These are phyloP conservation scores for Melopsittacus undulatus DNA, from an alignment of 2,797 vertebrate genomes.

Conservation along the genomic window DNA sequence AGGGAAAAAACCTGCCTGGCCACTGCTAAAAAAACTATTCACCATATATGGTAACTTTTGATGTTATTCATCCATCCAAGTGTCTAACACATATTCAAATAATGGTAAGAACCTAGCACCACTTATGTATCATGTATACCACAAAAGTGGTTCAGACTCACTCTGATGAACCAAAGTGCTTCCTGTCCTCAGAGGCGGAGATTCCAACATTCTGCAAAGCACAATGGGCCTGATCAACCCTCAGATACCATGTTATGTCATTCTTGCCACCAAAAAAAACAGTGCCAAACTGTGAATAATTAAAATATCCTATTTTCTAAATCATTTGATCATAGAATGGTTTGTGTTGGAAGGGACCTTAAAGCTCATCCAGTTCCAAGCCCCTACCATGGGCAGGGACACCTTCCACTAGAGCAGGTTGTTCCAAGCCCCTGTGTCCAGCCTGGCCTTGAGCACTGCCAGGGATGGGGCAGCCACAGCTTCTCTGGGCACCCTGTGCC, in stretches of 20 bases:
- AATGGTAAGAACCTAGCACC: not conserved
- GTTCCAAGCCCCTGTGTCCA: not conserved
- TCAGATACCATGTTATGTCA: not conserved
- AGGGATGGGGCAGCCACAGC: not conserved
- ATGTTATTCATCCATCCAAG: not conserved
- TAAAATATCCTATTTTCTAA: not conserved
- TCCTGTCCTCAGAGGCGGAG: not conserved
- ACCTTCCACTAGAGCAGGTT: rapidly evolving
- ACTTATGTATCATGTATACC: rapidly evolving
- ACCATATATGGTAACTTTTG: not conserved
- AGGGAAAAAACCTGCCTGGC: not conserved
- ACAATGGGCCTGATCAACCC: not conserved
- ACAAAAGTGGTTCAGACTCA: not conserved
- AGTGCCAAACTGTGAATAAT: not conserved
- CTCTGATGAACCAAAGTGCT: not conserved
- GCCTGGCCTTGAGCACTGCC: not conserved
- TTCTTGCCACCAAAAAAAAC: not conserved
- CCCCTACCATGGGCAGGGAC: rapidly evolving
- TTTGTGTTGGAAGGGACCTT: not conserved
- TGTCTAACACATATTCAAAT: not conserved
- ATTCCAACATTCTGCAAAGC: not conserved
- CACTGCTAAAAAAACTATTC: not conserved
- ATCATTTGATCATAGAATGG: not conserved
- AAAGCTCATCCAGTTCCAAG: not conserved
- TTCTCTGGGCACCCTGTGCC: not conserved